Percentiles rank a stretch among this genome's conserved stretches.
Evolutionary conservation across 2,113 vertebrate species (phyloP).

Genomic region (Sander vitreus): DNA sequence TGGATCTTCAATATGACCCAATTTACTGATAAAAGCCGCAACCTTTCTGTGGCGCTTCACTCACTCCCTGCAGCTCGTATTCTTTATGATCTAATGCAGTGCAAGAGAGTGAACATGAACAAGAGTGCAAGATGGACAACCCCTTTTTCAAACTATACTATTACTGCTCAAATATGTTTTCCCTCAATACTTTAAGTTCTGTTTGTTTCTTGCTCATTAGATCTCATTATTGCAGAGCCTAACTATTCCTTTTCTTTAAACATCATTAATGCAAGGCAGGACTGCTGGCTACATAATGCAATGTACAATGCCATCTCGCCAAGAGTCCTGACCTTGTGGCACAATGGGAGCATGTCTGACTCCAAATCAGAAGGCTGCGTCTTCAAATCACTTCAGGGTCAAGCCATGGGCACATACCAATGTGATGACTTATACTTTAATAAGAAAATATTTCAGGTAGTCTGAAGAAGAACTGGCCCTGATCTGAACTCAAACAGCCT

Average conservation of each 20-base stretch:
- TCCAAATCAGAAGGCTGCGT: constrained; percentile 4
- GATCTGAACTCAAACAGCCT: not conserved
- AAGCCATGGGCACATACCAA: not conserved
- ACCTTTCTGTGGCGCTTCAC: constrained; percentile 39
- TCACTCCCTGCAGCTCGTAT: constrained; percentile 36
- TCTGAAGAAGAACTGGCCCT: not conserved
- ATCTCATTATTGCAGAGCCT: not conserved
- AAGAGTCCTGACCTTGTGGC: not conserved
- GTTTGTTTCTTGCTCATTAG: not conserved
- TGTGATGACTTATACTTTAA: not conserved
- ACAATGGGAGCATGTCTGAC: not conserved
- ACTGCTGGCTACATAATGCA: not conserved
- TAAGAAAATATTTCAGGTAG: not conserved
- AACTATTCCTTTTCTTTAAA: not conserved
- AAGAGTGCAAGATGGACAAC: not conserved
- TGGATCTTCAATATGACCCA: constrained; percentile 58
- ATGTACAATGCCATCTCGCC: fast-evolving
- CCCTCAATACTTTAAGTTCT: too few species aligned
- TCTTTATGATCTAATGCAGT: constrained; percentile 43
- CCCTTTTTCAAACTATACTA: not conserved
- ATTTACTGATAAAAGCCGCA: constrained; percentile 55
- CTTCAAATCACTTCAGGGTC: constrained; percentile 3
- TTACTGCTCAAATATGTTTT: not conserved
- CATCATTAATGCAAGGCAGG: not conserved
- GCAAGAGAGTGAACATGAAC: constrained; percentile 45